phyloP scores from a whole-genome alignment of 2,113 vertebrate species.

The Romanogobio albipinnatus region DNA sequence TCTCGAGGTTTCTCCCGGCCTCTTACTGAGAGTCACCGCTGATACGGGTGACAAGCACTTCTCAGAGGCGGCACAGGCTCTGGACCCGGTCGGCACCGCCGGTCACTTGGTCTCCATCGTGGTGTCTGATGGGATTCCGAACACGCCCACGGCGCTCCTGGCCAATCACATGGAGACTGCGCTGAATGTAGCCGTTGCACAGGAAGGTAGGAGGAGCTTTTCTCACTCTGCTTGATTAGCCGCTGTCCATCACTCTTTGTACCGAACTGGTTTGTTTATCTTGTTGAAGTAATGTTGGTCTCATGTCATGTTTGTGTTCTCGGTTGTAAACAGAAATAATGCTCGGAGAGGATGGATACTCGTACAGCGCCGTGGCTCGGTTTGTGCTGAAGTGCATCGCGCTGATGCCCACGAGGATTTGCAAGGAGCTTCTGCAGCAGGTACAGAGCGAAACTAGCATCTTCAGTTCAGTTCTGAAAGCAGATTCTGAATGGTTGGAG shows the following conservation, averaged over 20 bases:
- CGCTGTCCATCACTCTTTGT: neutral
- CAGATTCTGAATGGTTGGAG: too few relatives aligned
- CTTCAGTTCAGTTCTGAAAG: too few relatives aligned
- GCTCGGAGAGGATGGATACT: constrained; percentile 61
- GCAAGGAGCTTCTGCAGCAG: constrained; percentile 75
- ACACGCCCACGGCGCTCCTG: constrained; percentile 76
- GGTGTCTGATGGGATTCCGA: constrained; percentile 71
- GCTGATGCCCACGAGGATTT: constrained; percentile 74
- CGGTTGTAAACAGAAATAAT: constrained; percentile 60
- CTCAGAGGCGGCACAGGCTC: constrained; percentile 58
- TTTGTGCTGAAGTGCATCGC: constrained; percentile 75
- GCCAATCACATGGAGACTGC: constrained; percentile 80
- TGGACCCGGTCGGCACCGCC: constrained; percentile 71
- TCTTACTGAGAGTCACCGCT: constrained; percentile 74
- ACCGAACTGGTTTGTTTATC: neutral
- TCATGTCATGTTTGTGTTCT: neutral
- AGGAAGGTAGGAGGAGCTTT: constrained; percentile 66
- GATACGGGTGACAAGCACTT: constrained; percentile 72
- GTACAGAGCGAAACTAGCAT: constrained; percentile 44
- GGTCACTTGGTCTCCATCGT: constrained; percentile 80
- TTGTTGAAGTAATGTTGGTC: neutral
- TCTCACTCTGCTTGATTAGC: neutral
- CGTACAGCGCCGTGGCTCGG: constrained; percentile 66
- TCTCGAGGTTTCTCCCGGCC: constrained; percentile 73
- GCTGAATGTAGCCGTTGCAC: constrained; percentile 69